These are phyloP conservation scores for Zoanthus sociatus DNA, from an alignment of 92 coral and sea anemone species.

Conservation along the genomic window DNA sequence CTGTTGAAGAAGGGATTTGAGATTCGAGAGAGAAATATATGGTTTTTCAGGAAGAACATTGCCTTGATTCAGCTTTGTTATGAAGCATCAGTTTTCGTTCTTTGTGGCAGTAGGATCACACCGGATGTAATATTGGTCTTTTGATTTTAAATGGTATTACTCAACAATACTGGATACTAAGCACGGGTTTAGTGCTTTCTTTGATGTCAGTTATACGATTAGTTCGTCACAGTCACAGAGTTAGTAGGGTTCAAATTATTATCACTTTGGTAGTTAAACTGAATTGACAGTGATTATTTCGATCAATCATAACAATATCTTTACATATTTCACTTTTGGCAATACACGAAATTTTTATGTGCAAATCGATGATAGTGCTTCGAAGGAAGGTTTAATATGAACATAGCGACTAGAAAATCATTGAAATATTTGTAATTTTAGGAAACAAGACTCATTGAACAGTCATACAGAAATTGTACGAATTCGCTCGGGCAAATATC, in stretches of 20 bases:
- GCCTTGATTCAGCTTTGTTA: background rate
- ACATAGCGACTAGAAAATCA: background rate
- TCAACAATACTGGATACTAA: background rate
- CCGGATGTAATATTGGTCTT: conserved; percentile 21
- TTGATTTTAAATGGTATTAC: background rate
- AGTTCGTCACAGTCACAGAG: background rate
- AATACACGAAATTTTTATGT: background rate
- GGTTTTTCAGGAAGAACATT: background rate
- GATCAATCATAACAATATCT: background rate
- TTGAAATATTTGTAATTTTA: background rate
- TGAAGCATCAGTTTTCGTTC: background rate
- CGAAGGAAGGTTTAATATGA: background rate
- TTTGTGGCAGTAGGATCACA: background rate
- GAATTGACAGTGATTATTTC: background rate
- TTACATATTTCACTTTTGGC: background rate
- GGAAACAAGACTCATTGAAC: background rate
- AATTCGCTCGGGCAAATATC: conserved; percentile 2
- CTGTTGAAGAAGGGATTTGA: background rate
- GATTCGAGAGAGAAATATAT: background rate
- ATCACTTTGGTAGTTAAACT: conserved; percentile 2
- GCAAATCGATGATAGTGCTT: background rate
- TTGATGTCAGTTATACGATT: background rate
- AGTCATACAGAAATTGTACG: background rate
- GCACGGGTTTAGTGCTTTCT: background rate
- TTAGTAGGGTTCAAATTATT: background rate